A percentile compares a stretch with the other conserved stretches of the same genome.
Conservation (phyloP, 2,113 vertebrate genomes). For the Alligator sinensis region DNA sequence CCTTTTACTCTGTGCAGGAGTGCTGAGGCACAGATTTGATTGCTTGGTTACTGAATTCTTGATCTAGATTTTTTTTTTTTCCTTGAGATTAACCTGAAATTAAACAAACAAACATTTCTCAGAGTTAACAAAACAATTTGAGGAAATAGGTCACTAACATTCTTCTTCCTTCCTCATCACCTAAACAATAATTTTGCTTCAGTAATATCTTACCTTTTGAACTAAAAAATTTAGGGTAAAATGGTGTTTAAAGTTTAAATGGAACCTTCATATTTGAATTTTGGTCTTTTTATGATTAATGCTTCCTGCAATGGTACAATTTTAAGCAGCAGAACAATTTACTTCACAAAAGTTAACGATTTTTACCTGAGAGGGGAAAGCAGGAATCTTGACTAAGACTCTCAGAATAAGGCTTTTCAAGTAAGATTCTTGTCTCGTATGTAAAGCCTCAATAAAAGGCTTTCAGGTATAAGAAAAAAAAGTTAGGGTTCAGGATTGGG, state of each 20-base stretch:
- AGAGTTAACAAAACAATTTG: constrained; percentile 20
- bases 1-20: constrained; percentile 73
- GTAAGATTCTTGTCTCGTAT: background rate
- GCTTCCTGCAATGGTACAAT: background rate
- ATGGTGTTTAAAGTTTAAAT: background rate
- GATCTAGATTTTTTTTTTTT: constrained; percentile 61
- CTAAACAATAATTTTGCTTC: background rate
- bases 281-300: background rate
- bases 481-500: background rate
- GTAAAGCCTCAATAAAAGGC: background rate
- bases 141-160: background rate
- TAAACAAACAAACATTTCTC: constrained; percentile 41
- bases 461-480: background rate
- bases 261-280: background rate
- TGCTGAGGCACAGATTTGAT: constrained; percentile 71
- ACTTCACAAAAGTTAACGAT: background rate
- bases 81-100: constrained; percentile 69
- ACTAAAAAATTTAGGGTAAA: background rate
- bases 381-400: background rate
- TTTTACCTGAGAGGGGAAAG: background rate
- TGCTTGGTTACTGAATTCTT: constrained; percentile 70
- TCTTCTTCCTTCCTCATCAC: background rate
- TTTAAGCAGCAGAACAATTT: background rate
- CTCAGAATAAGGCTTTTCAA: background rate
- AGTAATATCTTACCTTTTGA: background rate